These are phyloP conservation scores for Athene noctua DNA, from an alignment of 2,113 vertebrate species.

Conservation along the genomic window DNA sequence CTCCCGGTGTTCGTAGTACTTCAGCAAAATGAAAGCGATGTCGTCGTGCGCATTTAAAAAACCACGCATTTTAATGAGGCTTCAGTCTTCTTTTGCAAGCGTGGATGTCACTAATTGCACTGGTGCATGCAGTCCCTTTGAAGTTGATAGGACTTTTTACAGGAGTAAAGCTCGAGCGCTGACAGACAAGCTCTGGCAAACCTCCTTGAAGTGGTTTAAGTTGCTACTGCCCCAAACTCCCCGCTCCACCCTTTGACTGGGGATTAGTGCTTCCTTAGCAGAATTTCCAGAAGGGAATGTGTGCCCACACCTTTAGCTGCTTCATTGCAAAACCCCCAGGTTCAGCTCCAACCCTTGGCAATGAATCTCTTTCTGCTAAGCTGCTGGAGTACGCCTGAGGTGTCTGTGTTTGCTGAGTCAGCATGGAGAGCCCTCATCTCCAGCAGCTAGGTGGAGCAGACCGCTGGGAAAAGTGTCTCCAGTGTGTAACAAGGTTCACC, in stretches of 20 bases:
- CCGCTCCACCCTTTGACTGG: background rate
- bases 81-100: background rate
- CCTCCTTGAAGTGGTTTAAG: background rate
- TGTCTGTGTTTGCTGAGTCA: background rate
- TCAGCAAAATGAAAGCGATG: background rate
- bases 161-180: background rate
- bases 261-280: background rate
- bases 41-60: accelerated
- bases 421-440: background rate
- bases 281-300: background rate
- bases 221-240: background rate
- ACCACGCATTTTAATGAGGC: background rate
- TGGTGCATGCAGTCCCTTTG: background rate
- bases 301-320: background rate
- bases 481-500: background rate
- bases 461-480: background rate
- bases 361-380: accelerated
- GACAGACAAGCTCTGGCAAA: background rate
- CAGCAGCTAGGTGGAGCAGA: background rate
- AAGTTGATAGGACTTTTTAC: background rate
- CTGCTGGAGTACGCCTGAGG: background rate
- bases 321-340: background rate
- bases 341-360: background rate
- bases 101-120: background rate
- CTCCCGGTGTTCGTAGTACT: background rate